Percentiles rank a stretch among this genome's conserved stretches.
Conservation (phyloP, 2,888 invertebrate genomes). For the Cantharis nigra region DNA sequence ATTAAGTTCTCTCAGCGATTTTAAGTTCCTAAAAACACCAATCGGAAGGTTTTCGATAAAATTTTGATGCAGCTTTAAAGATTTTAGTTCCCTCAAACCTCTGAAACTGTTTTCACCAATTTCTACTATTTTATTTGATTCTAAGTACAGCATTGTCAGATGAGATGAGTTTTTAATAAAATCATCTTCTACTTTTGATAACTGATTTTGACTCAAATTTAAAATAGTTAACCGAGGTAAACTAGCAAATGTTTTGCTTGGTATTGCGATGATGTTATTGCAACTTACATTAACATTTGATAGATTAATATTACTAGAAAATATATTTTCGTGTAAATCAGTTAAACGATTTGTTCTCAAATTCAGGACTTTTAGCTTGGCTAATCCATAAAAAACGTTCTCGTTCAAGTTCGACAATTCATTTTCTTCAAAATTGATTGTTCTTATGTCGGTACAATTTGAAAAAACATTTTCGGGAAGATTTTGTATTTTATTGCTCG, state of each 20-base stretch:
- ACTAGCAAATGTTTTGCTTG: not conserved
- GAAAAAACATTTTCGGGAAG: not conserved
- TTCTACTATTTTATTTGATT: not conserved
- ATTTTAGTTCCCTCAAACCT: not conserved
- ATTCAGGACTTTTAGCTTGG: not conserved
- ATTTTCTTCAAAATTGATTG: constrained; percentile 1
- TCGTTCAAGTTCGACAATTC: not conserved
- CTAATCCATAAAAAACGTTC: constrained; percentile 8
- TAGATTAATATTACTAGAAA: not conserved
- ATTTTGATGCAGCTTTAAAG: not conserved
- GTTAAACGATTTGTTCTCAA: constrained; percentile 2
- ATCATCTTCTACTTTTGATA: not conserved
- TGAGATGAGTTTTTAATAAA: not conserved
- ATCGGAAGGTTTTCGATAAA: not conserved
- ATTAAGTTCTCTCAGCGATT: not conserved
- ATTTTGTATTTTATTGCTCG: not conserved
- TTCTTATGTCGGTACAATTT: not conserved
- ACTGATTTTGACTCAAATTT: not conserved
- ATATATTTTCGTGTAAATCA: not conserved
- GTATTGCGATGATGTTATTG: constrained; percentile 2
- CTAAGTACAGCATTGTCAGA: not conserved
- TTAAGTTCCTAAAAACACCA: not conserved
- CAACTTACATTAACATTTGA: not conserved
- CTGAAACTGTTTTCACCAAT: not conserved
- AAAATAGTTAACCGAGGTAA: not conserved